These are phyloP conservation scores for Tringa solitaria DNA, from an alignment of 2,113 vertebrate species.

Conservation along the genomic window DNA sequence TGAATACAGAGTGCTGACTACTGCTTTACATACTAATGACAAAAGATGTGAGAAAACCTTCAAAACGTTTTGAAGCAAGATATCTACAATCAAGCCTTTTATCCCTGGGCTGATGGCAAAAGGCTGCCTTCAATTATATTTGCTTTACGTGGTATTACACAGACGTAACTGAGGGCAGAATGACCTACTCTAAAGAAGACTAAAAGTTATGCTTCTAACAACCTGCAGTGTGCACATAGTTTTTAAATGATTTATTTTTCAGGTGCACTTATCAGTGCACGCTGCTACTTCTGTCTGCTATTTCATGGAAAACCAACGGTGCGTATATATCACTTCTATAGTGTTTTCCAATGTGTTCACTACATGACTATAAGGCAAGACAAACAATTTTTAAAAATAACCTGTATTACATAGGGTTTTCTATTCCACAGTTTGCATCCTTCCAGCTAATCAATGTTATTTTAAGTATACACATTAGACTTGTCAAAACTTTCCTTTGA, in stretches of 20 bases:
- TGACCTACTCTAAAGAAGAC: neutral
- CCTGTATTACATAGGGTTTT: neutral
- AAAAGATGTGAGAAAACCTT: neutral
- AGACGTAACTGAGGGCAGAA: neutral
- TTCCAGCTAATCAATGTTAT: neutral
- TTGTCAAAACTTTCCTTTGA: neutral
- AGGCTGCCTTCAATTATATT: neutral
- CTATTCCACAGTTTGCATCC: neutral
- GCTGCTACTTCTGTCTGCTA: neutral
- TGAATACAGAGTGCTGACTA: neutral
- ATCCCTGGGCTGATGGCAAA: neutral
- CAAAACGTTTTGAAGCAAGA: neutral
- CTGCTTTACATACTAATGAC: neutral
- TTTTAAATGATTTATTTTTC: neutral
- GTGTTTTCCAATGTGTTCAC: neutral
- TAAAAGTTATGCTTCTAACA: neutral
- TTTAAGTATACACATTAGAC: neutral
- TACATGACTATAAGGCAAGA: neutral
- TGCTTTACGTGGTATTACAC: neutral
- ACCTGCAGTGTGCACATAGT: too few species aligned
- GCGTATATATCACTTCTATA: neutral
- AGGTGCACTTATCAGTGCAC: neutral
- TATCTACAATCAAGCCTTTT: neutral
- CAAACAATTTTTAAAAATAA: neutral
- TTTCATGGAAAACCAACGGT: neutral